Percentiles rank a stretch among this genome's conserved stretches.
These are phyloP conservation scores for Mola mola DNA, from an alignment of 2,113 vertebrate genomes.

Conservation along the genomic window DNA sequence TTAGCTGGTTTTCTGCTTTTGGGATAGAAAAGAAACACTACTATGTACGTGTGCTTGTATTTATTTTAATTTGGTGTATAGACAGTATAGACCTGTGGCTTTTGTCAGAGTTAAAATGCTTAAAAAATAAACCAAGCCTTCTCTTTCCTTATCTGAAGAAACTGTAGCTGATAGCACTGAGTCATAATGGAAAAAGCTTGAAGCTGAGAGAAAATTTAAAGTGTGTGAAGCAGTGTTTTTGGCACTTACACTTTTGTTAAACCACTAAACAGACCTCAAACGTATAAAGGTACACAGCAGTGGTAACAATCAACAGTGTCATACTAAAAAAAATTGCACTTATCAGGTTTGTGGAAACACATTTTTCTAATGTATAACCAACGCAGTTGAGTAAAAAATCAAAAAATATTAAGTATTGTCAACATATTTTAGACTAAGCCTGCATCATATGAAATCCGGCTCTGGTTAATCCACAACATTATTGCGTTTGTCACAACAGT, in stretches of 20 bases:
- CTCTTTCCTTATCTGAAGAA: conserved; percentile 3
- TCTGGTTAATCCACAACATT: conserved; percentile 58
- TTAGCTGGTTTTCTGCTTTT: too few species aligned
- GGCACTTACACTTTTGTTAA: too few species aligned
- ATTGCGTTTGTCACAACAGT: conserved; percentile 50
- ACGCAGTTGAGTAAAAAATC: conserved; percentile 27
- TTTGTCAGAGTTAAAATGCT: conserved; percentile 5
- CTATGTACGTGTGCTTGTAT: too few species aligned
- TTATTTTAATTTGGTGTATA: too few species aligned
- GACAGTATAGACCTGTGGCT: background rate
- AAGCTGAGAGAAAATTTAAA: conserved; percentile 5
- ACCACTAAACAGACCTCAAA: too few species aligned
- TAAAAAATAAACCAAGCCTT: conserved; percentile 9
- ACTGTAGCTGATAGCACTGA: background rate
- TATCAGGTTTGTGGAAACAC: conserved; percentile 20
- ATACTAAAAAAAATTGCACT: conserved; percentile 1
- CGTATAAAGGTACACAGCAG: too few species aligned
- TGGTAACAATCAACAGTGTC: too few species aligned
- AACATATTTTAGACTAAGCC: conserved; percentile 54
- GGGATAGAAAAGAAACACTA: too few species aligned
- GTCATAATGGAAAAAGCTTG: background rate
- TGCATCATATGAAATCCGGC: conserved; percentile 35
- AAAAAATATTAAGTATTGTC: conserved; percentile 47
- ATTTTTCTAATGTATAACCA: conserved; percentile 16
- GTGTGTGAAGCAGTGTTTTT: background rate